These are phyloP conservation scores for Augochlorella aurata DNA, from an alignment of 2,888 invertebrate genomes.

Conservation along the genomic window DNA sequence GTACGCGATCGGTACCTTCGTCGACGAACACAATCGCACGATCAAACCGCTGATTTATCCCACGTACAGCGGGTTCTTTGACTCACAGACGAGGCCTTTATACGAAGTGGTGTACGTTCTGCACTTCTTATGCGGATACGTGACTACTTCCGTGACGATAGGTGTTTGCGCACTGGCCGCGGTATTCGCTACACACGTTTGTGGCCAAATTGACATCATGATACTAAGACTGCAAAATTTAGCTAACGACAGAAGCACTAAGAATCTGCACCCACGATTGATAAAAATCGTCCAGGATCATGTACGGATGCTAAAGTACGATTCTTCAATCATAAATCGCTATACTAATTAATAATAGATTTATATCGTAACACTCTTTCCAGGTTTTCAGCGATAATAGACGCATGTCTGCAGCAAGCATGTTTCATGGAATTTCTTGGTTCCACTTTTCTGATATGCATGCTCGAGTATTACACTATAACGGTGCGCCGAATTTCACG, in stretches of 20 bases:
- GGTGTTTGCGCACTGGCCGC: slow-evolving; percentile 64
- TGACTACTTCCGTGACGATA: slow-evolving; percentile 65
- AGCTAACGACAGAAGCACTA: not conserved
- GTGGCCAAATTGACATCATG: slow-evolving; percentile 63
- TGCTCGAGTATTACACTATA: slow-evolving; percentile 75
- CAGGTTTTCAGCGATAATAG: slow-evolving; percentile 32
- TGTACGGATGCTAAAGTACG: not conserved
- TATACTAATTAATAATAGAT: not conserved
- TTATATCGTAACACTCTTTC: not conserved
- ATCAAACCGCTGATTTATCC: slow-evolving; percentile 65
- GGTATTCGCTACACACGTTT: slow-evolving; percentile 61
- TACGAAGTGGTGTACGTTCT: slow-evolving; percentile 71
- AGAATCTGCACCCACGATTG: slow-evolving; percentile 33
- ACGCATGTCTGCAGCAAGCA: slow-evolving; percentile 23
- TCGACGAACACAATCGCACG: slow-evolving; percentile 56
- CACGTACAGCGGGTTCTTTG: slow-evolving; percentile 59
- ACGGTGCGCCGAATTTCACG: slow-evolving; percentile 60
- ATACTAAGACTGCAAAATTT: slow-evolving; percentile 32
- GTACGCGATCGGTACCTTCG: slow-evolving; percentile 21
- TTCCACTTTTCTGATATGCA: slow-evolving; percentile 75
- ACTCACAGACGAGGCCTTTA: slow-evolving; percentile 60
- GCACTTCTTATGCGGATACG: slow-evolving; percentile 66
- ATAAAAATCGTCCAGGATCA: slow-evolving; percentile 56
- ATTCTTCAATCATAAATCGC: not conserved
- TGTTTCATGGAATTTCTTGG: slow-evolving; percentile 74